Percentiles rank a stretch among this genome's conserved stretches.
phyloP scores from a whole-genome alignment of 2,888 invertebrate genomes.

The Gonocerus acuteangulatus region DNA sequence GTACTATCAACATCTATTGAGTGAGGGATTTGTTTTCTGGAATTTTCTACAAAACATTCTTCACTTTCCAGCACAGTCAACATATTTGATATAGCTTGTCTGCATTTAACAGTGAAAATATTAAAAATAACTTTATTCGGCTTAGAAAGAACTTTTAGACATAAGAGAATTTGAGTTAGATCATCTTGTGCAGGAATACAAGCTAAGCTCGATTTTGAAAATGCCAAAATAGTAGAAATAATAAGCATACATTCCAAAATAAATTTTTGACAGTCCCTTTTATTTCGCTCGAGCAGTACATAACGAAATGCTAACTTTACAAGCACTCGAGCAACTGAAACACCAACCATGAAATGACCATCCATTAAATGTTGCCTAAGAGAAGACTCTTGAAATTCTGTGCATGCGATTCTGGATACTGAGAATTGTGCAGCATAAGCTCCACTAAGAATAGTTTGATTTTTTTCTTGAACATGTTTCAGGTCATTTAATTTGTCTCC shows the following conservation, averaged over 20 bases:
- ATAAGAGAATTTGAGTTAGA: constrained; percentile 76
- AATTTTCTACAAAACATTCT: constrained; percentile 46
- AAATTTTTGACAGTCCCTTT: constrained; percentile 51
- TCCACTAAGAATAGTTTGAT: constrained; percentile 93
- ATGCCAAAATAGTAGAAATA: constrained; percentile 74
- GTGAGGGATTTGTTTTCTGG: constrained; percentile 42
- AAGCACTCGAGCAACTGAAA: constrained; percentile 82
- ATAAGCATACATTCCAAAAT: constrained; percentile 80
- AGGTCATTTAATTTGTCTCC: constrained; percentile 62
- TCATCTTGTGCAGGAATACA: constrained; percentile 91
- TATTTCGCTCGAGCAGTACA: constrained; percentile 46
- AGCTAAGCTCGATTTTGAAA: constrained; percentile 65
- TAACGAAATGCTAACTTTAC: constrained; percentile 80
- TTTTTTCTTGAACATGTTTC: constrained; percentile 58
- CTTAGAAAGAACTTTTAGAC: constrained; percentile 64
- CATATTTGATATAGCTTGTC: constrained; percentile 74
- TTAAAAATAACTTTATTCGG: constrained; percentile 58
- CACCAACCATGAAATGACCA: constrained; percentile 93
- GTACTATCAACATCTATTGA: constrained; percentile 57
- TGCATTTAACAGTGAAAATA: constrained; percentile 65
- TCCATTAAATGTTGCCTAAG: constrained; percentile 56
- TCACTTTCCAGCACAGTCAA: constrained; percentile 68
- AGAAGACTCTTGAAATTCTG: too few species aligned
- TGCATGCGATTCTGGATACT: constrained; percentile 43
- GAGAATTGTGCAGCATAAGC: constrained; percentile 95